Base-by-base conservation (phyloP, 2,797 vertebrate genomes). In the Hybognathus amarus region DNA sequence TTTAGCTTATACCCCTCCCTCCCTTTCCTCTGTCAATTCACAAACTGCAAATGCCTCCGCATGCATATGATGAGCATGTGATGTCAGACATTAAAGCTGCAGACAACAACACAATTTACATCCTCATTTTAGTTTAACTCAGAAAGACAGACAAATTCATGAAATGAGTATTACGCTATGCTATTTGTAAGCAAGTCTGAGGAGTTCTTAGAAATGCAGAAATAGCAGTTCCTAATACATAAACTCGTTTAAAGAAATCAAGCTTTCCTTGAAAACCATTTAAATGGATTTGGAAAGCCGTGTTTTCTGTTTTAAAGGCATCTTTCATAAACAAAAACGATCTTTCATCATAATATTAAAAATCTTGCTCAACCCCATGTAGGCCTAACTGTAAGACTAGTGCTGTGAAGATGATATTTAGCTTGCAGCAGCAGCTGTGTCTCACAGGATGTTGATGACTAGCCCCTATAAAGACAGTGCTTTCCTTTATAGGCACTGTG, bases 401-500 rank as follows among this genome's bases (percentile, higher is more conserved):
- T 38, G 24, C 52, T 54, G 30, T 17, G 13, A 69, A 52, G 22
- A 17, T 17, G 30, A 50, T 15, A 9, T 59, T n/a, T 24, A 47
- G 56, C 45, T 67, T 47, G n/a, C 13, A 50, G 33, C 50, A 68
- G 36, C 54, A 33, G 30, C 30, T 33, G 2, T 79, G 15, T 85
- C 66, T 33, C 68, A 75, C 83, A 87, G 84, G 88, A 89, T 84
- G 88, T 86, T 87, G 83, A 84, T 85, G 77, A 85, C 80, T 83
- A 84, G 73, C 67, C 80, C 76, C 77, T 52, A 73, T 69, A 73
- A 22, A 79, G 59, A 80, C 47, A 63, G 67, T 38, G 80, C 77
- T 89, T 90, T 88, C 88, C 88, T 86, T 84, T 54, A 47, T 30
- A 61, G 59, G 56, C 79, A 68, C 27, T 82, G 82, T 79, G 69